Conservation (phyloP, 2,797 vertebrate species). For the Peromyscus aztecus region DNA sequence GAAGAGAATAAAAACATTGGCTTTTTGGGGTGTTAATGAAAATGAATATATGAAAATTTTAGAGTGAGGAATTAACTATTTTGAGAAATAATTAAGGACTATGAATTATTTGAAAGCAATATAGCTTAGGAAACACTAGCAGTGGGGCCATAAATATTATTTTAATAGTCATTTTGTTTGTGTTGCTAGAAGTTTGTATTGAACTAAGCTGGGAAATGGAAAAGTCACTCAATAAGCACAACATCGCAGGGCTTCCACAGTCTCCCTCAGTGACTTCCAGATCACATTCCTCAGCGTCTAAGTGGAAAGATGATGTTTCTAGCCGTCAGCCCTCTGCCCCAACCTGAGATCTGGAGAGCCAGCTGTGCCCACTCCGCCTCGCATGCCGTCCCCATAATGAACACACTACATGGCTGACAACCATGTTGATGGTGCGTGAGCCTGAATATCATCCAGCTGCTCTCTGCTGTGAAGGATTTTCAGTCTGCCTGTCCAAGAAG, state of each 20-base stretch:
- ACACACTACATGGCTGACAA: slow-evolving; percentile 57
- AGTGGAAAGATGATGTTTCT: slow-evolving; percentile 86
- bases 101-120: slow-evolving; percentile 52
- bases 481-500: slow-evolving; percentile 13
- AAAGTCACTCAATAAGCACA: slow-evolving; percentile 67
- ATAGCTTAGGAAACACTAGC: slow-evolving; percentile 21
- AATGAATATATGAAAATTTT: slow-evolving; percentile 58
- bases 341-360: slow-evolving; percentile 82
- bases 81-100: slow-evolving; percentile 32
- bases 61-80: slow-evolving; percentile 60
- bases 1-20: slow-evolving; percentile 45
- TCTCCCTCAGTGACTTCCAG: slow-evolving; percentile 83
- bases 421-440: slow-evolving; percentile 39
- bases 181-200: slow-evolving; percentile 22
- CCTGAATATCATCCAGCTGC: slow-evolving; percentile 56
- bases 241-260: slow-evolving; percentile 69
- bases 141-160: slow-evolving; percentile 25
- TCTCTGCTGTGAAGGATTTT: slow-evolving; percentile 75
- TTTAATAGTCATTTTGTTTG: slow-evolving; percentile 55
- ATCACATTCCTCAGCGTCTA: slow-evolving; percentile 85
- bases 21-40: slow-evolving; percentile 26
- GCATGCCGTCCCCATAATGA: slow-evolving; percentile 33
- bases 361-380: slow-evolving; percentile 81
- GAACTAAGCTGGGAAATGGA: slow-evolving; percentile 61
- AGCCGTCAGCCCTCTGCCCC: slow-evolving; percentile 76